Evolutionary conservation across 2,113 vertebrate species (phyloP), one percentile per base, ranked within the genome.

Genomic region (Bombycilla garrulus): DNA sequence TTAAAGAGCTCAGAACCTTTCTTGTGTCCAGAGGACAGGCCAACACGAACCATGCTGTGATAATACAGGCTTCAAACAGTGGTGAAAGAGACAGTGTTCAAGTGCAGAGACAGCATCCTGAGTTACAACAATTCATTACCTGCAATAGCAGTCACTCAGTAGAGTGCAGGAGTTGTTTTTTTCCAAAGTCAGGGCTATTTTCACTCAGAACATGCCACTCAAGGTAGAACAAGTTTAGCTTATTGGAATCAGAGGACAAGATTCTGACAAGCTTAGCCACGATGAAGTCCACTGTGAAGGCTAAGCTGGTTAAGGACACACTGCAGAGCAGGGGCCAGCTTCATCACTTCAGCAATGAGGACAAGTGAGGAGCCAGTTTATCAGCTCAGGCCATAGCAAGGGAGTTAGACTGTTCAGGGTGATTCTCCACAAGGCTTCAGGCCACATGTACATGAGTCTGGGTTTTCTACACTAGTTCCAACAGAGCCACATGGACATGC

Each of bases 401-500:
- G 50, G 20, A 66, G 28, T 61, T 51, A 4, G 6, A 5, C n/a
- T 35, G 7, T n/a, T 21, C 33, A 47, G 33, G 26, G 33, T 71
- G 16, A 70, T 50, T 40, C 8, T 79, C 28, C 29, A 51, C 4
- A 3, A 56, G 81, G 57, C 15, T 86, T 28, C 66, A 67, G 57
- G 48, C 6, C 40, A 35, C 21, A 4, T 3, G 26, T 10, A 28
- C 24, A 13, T 0, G 2, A 33, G 3, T 42, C 4, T 50, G 79
- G 10, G 35, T n/a, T 90, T 70, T 81, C 61, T 50, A 4, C 5
- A 2, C 12, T 40, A 35, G 25, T 12, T 82, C 53, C 47, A 79
- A 12, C 42, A 29, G 36, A 65, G 16, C 12, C 45, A 18, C 13
- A 3, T 6, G 4, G 40, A 64, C 20, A 8, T 23, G 35, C 31